phyloP scores from a whole-genome alignment of 2,113 vertebrate genomes.

The Heteronetta atricapilla region DNA sequence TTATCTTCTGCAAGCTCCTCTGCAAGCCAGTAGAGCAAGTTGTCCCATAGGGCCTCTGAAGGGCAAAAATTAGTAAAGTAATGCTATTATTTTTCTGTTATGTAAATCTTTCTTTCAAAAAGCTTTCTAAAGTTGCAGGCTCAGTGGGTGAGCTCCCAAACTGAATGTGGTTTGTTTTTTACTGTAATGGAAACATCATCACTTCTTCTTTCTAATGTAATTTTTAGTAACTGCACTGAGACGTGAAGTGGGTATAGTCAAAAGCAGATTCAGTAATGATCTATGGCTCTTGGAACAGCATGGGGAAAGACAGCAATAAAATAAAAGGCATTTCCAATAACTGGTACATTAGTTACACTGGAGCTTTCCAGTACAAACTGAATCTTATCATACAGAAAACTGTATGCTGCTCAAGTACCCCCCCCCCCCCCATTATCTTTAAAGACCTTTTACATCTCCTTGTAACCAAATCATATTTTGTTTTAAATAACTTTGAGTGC shows the following conservation, averaged over 20 bases:
- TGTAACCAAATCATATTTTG: background rate
- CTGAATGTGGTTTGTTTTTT: background rate
- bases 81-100: background rate
- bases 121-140: background rate
- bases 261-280: background rate
- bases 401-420: background rate
- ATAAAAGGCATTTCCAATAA: background rate
- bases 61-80: background rate
- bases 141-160: background rate
- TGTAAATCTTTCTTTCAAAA: background rate
- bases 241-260: background rate
- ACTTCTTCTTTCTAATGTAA: background rate
- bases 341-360: background rate
- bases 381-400: background rate
- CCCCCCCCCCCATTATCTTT: background rate
- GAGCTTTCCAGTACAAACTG: background rate
- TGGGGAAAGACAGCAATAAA: background rate
- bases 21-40: slow-evolving; percentile 76
- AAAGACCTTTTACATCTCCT: background rate
- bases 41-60: slow-evolving; percentile 77
- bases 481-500: background rate
- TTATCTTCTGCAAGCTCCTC: slow-evolving; percentile 78
- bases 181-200: background rate
- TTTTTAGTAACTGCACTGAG: background rate
- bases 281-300: background rate